Percentiles rank a stretch among this genome's conserved stretches.
These are phyloP conservation scores for Antitype chi DNA, from an alignment of 2,888 invertebrate genomes.

Conservation along the genomic window DNA sequence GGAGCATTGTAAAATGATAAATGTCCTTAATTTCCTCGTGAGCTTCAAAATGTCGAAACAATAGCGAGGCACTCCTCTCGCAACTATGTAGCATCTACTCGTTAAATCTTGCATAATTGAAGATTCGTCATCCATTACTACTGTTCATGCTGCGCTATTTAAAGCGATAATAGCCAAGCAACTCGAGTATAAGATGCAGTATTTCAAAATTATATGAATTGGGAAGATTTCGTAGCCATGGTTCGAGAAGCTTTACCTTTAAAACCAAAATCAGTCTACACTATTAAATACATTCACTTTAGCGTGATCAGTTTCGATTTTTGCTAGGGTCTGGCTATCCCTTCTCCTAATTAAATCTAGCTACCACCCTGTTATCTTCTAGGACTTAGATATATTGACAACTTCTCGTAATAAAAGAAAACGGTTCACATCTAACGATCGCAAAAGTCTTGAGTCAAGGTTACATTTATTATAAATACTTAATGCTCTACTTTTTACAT, in stretches of 20 bases:
- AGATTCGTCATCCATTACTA: conserved; percentile 60
- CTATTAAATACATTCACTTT: not conserved
- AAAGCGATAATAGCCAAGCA: conserved; percentile 35
- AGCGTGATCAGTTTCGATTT: not conserved
- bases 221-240: not conserved
- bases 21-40: not conserved
- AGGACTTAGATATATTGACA: not conserved
- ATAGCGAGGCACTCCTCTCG: conserved; percentile 6
- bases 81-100: conserved; percentile 43
- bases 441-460: not conserved
- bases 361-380: not conserved
- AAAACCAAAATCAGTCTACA: not conserved
- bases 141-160: conserved; percentile 55
- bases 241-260: not conserved
- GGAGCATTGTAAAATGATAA: not conserved
- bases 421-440: not conserved
- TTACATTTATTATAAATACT: not conserved
- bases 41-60: conserved; percentile 23
- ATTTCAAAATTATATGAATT: not conserved
- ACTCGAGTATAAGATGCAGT: not conserved
- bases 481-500: not conserved
- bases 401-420: not conserved
- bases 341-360: not conserved
- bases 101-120: conserved; percentile 59
- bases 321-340: not conserved